These are phyloP conservation scores for Mirza zaza DNA, from an alignment of 2,113 vertebrate genomes.

Conservation along the genomic window DNA sequence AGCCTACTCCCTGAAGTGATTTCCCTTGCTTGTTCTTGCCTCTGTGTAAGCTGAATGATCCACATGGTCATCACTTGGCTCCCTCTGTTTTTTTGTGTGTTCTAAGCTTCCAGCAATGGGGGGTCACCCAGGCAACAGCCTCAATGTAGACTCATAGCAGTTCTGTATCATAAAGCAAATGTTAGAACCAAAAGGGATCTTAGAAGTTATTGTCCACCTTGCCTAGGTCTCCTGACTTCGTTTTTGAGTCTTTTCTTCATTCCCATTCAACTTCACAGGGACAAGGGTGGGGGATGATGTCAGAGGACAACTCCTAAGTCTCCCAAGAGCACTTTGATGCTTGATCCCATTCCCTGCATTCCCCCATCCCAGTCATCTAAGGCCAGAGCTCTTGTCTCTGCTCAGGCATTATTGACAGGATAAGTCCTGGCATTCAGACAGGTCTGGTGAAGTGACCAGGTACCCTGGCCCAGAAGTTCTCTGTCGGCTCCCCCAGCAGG, in stretches of 20 bases:
- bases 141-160: neutral
- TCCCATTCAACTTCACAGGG: neutral
- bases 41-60: neutral
- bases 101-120: neutral
- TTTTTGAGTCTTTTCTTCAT: slow-evolving; percentile 34
- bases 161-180: neutral
- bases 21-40: neutral
- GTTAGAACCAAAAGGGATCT: neutral
- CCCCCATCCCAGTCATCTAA: neutral
- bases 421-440: slow-evolving; percentile 50
- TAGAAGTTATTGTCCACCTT: neutral
- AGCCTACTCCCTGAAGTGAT: neutral
- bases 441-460: slow-evolving; percentile 49
- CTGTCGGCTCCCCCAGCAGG: neutral
- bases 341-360: neutral
- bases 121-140: neutral
- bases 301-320: neutral
- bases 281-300: neutral
- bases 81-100: neutral
- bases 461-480: neutral
- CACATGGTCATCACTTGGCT: neutral
- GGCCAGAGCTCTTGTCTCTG: slow-evolving; percentile 36
- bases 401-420: slow-evolving; percentile 13
- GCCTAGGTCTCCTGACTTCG: neutral
- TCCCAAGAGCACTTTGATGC: neutral